Evolutionary conservation across 2,113 vertebrate genomes (phyloP).

Genomic region (Parus major): DNA sequence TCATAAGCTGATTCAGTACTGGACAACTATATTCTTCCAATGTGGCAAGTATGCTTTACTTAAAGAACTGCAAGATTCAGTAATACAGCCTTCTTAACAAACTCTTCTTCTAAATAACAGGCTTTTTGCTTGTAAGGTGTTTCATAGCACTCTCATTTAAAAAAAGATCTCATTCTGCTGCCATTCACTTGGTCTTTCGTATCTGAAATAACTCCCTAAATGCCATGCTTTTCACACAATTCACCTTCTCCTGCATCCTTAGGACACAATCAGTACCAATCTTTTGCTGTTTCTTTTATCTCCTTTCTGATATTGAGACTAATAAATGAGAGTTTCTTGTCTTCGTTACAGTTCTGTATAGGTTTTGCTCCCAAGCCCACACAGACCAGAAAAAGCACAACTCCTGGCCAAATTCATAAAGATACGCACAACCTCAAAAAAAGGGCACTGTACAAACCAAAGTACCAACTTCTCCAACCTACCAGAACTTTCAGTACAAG

Average conservation of each 20-base stretch:
- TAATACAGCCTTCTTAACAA: neutral
- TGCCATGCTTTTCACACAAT: neutral
- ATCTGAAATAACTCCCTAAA: neutral
- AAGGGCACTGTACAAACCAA: neutral
- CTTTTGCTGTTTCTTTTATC: neutral
- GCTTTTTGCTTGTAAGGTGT: neutral
- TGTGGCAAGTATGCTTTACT: neutral
- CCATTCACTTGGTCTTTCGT: neutral
- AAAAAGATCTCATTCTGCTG: neutral
- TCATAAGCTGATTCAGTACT: neutral
- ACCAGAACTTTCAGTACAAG: neutral
- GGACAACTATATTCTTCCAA: neutral
- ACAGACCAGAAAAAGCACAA: neutral
- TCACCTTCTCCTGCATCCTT: neutral
- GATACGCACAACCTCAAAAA: neutral
- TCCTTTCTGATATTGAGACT: neutral
- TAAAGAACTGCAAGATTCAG: neutral
- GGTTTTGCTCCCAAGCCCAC: neutral
- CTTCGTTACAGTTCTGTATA: neutral
- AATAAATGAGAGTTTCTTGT: neutral
- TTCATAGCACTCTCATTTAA: neutral
- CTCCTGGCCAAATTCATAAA: neutral
- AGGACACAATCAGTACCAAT: neutral
- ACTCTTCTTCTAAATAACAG: neutral
- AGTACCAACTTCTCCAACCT: neutral